Percentiles rank a stretch among this genome's conserved stretches.
phyloP scores from a whole-genome alignment of 2,113 vertebrate species.

The Barnardius zonarius region DNA sequence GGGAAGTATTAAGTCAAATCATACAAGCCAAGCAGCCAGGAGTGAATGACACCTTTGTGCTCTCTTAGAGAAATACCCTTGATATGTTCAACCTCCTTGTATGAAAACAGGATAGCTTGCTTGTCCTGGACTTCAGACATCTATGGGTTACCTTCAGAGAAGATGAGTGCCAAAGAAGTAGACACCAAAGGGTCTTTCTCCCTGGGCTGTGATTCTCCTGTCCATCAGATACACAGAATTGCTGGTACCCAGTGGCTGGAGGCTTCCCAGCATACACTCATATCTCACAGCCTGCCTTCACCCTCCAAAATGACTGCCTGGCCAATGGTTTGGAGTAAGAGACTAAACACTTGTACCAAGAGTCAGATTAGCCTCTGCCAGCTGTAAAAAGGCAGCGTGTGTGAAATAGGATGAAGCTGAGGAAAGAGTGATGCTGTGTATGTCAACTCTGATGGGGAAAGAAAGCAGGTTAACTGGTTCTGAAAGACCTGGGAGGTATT shows the following conservation, averaged over 20 bases:
- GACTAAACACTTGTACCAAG: not conserved
- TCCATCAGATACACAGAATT: not conserved
- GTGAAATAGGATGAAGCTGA: not conserved
- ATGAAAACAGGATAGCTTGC: not conserved
- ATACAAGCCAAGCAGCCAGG: not conserved
- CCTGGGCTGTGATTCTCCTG: not conserved
- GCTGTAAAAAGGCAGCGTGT: not conserved
- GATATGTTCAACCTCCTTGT: not conserved
- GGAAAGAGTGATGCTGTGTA: not conserved
- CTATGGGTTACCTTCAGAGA: not conserved
- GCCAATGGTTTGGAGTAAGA: not conserved
- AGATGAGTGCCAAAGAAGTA: not conserved
- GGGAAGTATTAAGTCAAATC: not conserved
- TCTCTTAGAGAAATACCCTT: not conserved
- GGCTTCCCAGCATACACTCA: accelerated
- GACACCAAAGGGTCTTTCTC: not conserved
- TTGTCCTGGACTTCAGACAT: not conserved
- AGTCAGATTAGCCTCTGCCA: not conserved
- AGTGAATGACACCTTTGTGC: not conserved
- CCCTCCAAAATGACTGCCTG: not conserved
- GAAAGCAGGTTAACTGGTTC: not conserved
- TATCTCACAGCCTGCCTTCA: not conserved
- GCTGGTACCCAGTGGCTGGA: not conserved
- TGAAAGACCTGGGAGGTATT: not conserved
- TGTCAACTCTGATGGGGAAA: not conserved